These are phyloP conservation scores for Nematopogon swammerdamellus DNA, from an alignment of 2,888 invertebrate species.

Conservation along the genomic window DNA sequence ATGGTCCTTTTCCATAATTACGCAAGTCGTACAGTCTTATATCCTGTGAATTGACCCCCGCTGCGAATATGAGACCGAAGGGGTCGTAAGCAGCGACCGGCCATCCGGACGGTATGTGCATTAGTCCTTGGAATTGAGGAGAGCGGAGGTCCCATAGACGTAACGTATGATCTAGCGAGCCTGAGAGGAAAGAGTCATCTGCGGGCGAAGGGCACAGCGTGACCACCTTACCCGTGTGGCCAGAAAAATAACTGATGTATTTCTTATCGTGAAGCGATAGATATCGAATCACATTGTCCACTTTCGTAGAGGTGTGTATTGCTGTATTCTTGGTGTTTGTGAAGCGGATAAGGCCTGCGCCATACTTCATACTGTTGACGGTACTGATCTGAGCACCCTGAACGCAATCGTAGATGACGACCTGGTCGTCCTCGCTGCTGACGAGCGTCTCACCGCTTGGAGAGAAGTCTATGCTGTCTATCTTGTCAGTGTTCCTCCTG, in stretches of 20 bases:
- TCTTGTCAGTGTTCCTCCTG: conserved; percentile 95
- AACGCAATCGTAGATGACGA: conserved; percentile 98
- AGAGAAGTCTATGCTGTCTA: conserved; percentile 97
- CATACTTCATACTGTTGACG: conserved; percentile 99
- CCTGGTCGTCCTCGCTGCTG: conserved; percentile 99
- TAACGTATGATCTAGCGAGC: conserved; percentile 93
- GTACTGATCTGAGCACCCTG: conserved; percentile 95
- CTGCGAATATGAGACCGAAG: conserved; percentile 95
- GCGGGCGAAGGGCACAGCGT: conserved; percentile 97
- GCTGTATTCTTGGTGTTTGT: conserved; percentile 98
- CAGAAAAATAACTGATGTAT: conserved; percentile 97
- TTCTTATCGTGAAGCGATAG: conserved; percentile 98
- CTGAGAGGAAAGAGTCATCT: conserved; percentile 97
- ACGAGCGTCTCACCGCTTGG: conserved; percentile 94
- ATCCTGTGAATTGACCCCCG: conserved; percentile 96
- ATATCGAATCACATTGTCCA: conserved; percentile 98
- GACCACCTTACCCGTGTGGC: conserved; percentile 95
- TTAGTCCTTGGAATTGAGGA: conserved; percentile 96
- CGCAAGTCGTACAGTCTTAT: conserved; percentile 96
- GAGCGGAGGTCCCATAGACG: conserved; percentile 97
- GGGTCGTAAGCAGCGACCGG: conserved; percentile 99
- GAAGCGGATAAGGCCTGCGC: conserved; percentile 97
- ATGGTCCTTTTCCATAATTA: conserved; percentile 98
- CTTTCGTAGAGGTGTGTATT: conserved; percentile 99
- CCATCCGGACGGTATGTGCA: conserved; percentile 93